phyloP scores from a whole-genome alignment of 2,797 vertebrate species.

The Distichodus sexfasciatus region DNA sequence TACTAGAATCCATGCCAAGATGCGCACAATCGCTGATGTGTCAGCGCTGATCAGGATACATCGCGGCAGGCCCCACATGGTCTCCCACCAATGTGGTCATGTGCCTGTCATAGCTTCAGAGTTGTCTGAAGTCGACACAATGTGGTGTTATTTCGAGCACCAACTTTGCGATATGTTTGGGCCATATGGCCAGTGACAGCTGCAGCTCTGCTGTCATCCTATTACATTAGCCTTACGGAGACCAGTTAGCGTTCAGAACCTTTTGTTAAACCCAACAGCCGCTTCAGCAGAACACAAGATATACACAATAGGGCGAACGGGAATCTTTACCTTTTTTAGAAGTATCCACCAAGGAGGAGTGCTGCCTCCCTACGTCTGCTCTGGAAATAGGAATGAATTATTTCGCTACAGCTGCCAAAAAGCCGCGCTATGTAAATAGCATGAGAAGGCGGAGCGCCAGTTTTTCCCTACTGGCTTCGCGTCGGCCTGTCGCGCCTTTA shows the following conservation, averaged over 20 bases:
- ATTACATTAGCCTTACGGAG: not conserved
- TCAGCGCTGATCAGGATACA: too few species aligned
- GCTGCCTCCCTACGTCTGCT: constrained; percentile 1
- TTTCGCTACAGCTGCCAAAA: constrained; percentile 24
- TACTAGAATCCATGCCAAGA: too few species aligned
- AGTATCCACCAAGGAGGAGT: constrained; percentile 27
- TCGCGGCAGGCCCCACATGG: too few species aligned
- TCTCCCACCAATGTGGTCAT: constrained; percentile 24
- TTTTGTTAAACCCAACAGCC: not conserved
- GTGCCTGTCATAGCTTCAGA: constrained; percentile 34
- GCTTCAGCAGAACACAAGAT: not conserved
- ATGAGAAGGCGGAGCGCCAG: too few species aligned
- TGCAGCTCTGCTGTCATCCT: constrained; percentile 31
- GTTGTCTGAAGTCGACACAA: constrained; percentile 45
- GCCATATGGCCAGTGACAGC: constrained; percentile 52
- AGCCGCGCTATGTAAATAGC: constrained; percentile 13
- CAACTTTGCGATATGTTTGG: constrained; percentile 42
- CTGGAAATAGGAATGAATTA: constrained; percentile 36
- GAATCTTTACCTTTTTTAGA: constrained; percentile 50
- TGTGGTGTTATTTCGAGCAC: constrained; percentile 52
- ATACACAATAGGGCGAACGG: not conserved
- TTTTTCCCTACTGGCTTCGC: not conserved
- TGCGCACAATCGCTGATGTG: not conserved
- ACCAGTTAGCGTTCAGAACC: not conserved
- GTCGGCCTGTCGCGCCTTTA: constrained; percentile 16